phyloP scores from a whole-genome alignment of 2,113 vertebrate genomes.

The Hippocampus mohnikei region DNA sequence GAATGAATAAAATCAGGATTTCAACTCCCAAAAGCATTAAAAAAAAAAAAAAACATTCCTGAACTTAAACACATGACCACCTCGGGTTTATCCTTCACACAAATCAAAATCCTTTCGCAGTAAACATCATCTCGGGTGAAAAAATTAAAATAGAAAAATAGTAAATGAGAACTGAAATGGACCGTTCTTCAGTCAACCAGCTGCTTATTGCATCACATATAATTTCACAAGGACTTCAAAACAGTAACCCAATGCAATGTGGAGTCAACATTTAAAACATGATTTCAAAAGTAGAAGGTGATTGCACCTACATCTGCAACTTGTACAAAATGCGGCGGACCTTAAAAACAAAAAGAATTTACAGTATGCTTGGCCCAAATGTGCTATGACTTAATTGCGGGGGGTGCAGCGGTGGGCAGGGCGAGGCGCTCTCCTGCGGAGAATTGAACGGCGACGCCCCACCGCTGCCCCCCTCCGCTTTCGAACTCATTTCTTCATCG shows the following conservation, averaged over 20 bases:
- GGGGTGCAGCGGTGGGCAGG: conserved; percentile 66
- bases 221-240: not conserved
- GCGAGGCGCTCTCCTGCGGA: conserved; percentile 37
- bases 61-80: conserved; percentile 4
- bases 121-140: conserved; percentile 4
- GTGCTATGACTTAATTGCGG: conserved; percentile 30
- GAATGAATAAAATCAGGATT: conserved; percentile 16
- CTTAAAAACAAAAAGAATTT: not conserved
- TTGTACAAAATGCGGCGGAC: not conserved
- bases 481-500: conserved; percentile 39
- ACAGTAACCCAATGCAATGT: not conserved
- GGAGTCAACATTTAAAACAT: not conserved
- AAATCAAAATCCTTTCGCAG: not conserved
- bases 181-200: conserved; percentile 13
- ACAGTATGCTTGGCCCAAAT: not conserved
- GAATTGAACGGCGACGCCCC: not conserved
- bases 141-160: conserved; percentile 2
- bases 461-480: not conserved
- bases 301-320: not conserved
- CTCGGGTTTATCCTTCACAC: not conserved
- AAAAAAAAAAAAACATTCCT: conserved; percentile 9
- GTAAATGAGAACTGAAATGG: conserved; percentile 20
- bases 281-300: not conserved
- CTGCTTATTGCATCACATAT: not conserved
- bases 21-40: conserved; percentile 10